Evolutionary conservation across 2,797 vertebrate genomes (phyloP).

Genomic region (Natrix natrix): DNA sequence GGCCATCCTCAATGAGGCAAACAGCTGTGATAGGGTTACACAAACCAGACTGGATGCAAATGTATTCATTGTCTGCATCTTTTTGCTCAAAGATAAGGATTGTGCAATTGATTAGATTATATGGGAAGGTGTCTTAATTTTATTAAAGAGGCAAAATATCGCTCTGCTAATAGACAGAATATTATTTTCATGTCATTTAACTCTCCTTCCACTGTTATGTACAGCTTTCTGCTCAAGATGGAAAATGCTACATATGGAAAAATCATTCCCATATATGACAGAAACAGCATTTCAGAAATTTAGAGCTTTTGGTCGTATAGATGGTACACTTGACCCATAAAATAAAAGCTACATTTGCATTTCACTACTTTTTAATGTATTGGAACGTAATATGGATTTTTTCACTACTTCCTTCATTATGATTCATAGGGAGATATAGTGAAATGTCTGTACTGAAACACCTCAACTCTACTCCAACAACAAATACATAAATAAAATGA

Average conservation of each 20-base stretch:
- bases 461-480: neutral
- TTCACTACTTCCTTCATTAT: neutral
- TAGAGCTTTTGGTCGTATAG: neutral
- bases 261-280: constrained; percentile 34
- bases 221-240: constrained; percentile 50
- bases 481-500: neutral
- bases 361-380: neutral
- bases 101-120: constrained; percentile 53
- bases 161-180: constrained; percentile 54
- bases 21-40: constrained; percentile 62
- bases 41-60: constrained; percentile 68
- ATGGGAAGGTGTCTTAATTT: constrained; percentile 63
- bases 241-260: constrained; percentile 36
- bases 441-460: neutral
- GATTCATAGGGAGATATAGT: neutral
- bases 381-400: neutral
- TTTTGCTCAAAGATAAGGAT: constrained; percentile 66
- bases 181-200: constrained; percentile 58
- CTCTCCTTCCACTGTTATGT: constrained; percentile 35
- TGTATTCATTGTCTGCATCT: constrained; percentile 67
- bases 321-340: neutral
- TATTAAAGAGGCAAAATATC: constrained; percentile 62
- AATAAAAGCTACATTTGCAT: neutral
- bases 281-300: neutral
- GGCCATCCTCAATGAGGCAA: constrained; percentile 66